Percentiles rank a stretch among this genome's conserved stretches.
Evolutionary conservation across 1,140 invertebrate genomes (phyloP).

Genomic region (Drosophila pseudoananassae): DNA sequence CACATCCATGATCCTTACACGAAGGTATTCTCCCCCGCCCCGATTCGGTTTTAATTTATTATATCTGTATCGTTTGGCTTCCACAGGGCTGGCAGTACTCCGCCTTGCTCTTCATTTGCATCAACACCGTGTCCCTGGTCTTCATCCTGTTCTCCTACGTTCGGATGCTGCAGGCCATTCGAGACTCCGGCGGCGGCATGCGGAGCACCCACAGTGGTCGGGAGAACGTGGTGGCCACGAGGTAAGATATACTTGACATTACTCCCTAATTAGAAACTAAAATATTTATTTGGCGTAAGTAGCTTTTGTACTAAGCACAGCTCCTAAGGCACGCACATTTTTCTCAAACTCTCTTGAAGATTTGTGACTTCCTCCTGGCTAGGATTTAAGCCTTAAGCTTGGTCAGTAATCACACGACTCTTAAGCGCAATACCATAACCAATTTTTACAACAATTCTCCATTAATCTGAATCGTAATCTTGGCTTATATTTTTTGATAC

Average conservation of each 20-base stretch:
- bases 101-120: slow-evolving; percentile 85
- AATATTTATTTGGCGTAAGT: not conserved
- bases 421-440: no score
- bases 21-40: slow-evolving; percentile 76
- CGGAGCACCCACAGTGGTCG: slow-evolving; percentile 86
- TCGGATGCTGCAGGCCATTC: slow-evolving; percentile 86
- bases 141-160: slow-evolving; percentile 87
- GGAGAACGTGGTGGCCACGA: slow-evolving; percentile 84
- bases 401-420: not conserved
- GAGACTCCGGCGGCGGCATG: slow-evolving; percentile 85
- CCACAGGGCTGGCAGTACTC: slow-evolving; percentile 88
- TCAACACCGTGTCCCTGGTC: slow-evolving; percentile 86
- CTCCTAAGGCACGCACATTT: no score
- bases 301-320: not conserved
- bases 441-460: no score
- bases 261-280: not conserved
- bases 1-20: slow-evolving; percentile 87
- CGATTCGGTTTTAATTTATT: not conserved
- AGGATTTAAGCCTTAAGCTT: no score
- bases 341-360: no score
- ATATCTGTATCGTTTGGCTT: not conserved
- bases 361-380: no score
- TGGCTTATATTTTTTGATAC: no score
- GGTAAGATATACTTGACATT: slow-evolving; percentile 36
- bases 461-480: no score